These are phyloP conservation scores for Entomyzon cyanotis DNA, from an alignment of 2,113 vertebrate species.

Conservation along the genomic window DNA sequence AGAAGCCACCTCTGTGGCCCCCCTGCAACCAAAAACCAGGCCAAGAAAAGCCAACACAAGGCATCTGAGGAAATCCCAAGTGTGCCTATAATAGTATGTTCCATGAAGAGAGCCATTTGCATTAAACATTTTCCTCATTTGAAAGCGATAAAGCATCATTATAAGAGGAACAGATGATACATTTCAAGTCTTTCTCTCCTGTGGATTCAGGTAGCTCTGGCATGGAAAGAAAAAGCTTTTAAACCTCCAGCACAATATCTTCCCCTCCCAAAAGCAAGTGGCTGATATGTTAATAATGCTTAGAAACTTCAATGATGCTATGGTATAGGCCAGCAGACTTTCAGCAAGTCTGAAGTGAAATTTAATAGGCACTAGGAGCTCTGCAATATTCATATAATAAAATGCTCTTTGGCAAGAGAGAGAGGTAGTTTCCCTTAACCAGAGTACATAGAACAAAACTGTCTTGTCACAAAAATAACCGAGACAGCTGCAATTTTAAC, in stretches of 20 bases:
- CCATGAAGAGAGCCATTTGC: not conserved
- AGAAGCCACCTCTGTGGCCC: too few relatives aligned
- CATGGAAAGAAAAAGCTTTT: not conserved
- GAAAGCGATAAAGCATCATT: conserved; percentile 22
- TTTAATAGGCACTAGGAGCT: not conserved
- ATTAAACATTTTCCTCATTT: conserved; percentile 26
- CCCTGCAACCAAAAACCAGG: too few relatives aligned
- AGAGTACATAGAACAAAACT: not conserved
- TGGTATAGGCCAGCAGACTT: not conserved
- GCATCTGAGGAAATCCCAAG: not conserved
- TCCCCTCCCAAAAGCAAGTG: not conserved
- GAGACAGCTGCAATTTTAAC: not conserved
- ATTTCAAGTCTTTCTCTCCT: conserved; percentile 15
- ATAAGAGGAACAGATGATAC: not conserved
- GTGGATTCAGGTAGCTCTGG: not conserved
- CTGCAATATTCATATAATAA: not conserved
- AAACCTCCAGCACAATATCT: not conserved
- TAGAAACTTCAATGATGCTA: not conserved
- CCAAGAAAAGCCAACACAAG: too few relatives aligned
- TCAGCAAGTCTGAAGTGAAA: not conserved
- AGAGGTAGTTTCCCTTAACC: not conserved
- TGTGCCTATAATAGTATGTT: not conserved
- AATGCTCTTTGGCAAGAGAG: not conserved
- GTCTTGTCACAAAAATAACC: not conserved
- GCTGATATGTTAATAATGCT: not conserved